Conservation (phyloP, 2,113 vertebrate species). For the Synchiropus splendidus region DNA sequence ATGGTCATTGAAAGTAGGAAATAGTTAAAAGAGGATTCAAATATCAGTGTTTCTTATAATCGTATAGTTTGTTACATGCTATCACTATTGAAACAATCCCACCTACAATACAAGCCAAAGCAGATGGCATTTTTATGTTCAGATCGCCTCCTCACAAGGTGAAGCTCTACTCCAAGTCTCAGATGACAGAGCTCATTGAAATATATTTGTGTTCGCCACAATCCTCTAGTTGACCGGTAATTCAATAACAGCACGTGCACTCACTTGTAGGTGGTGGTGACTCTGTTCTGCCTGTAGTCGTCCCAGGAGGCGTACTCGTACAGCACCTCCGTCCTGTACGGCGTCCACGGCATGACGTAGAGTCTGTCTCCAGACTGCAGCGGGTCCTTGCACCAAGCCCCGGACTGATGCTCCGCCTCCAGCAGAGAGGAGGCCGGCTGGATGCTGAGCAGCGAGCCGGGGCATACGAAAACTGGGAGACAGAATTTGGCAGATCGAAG, state of each 20-base stretch:
- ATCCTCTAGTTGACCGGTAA: too few species aligned
- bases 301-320: constrained; percentile 89
- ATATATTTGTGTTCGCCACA: too few species aligned
- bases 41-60: too few species aligned
- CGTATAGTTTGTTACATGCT: too few species aligned
- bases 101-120: too few species aligned
- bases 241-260: constrained; percentile 9
- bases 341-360: constrained; percentile 94
- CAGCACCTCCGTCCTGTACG: constrained; percentile 86
- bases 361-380: constrained; percentile 87
- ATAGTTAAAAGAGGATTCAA: too few species aligned
- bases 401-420: constrained; percentile 86
- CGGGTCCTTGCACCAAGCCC: constrained; percentile 92
- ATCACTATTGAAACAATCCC: too few species aligned
- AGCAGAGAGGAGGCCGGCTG: constrained; percentile 77
- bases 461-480: constrained; percentile 85
- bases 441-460: constrained; percentile 81
- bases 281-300: constrained; percentile 77
- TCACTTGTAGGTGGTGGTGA: constrained; percentile 86
- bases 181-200: too few species aligned
- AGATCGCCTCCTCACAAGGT: too few species aligned
- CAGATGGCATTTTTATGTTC: too few species aligned
- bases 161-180: too few species aligned
- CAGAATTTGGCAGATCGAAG: constrained; percentile 32
- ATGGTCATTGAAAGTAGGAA: too few species aligned